These are phyloP conservation scores for Rhingia rostrata DNA, from an alignment of 2,888 invertebrate species.

Conservation along the genomic window DNA sequence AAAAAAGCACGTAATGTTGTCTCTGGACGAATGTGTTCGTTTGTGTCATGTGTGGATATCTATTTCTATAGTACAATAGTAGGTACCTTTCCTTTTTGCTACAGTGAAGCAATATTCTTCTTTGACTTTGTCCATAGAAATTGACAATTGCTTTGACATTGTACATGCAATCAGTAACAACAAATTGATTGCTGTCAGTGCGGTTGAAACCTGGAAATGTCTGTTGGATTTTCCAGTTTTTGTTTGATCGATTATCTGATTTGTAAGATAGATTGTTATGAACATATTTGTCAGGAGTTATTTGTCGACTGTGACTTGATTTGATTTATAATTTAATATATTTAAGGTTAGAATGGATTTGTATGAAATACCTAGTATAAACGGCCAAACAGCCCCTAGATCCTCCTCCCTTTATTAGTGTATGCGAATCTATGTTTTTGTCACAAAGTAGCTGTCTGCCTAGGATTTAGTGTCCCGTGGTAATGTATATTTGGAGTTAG, in stretches of 20 bases:
- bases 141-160: background rate
- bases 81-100: background rate
- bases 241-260: no score
- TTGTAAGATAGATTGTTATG: no score
- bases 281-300: no score
- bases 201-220: background rate
- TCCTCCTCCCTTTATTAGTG: no score
- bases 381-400: no score
- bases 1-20: background rate
- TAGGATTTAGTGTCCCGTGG: background rate
- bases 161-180: background rate
- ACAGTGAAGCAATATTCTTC: background rate
- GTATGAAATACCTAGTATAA: no score
- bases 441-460: no score
- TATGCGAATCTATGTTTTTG: no score
- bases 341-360: no score
- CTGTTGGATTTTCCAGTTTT: no score
- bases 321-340: no score
- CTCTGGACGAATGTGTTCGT: slow-evolving; percentile 8
- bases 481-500: background rate
- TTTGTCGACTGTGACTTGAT: no score
- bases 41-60: slow-evolving; percentile 21
- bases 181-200: background rate
- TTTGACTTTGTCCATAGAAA: background rate
- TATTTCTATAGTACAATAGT: background rate